Percentiles rank a stretch among this genome's conserved stretches.
Conservation (phyloP, 2,888 invertebrate species). For the Caenorhabditis virilis region DNA sequence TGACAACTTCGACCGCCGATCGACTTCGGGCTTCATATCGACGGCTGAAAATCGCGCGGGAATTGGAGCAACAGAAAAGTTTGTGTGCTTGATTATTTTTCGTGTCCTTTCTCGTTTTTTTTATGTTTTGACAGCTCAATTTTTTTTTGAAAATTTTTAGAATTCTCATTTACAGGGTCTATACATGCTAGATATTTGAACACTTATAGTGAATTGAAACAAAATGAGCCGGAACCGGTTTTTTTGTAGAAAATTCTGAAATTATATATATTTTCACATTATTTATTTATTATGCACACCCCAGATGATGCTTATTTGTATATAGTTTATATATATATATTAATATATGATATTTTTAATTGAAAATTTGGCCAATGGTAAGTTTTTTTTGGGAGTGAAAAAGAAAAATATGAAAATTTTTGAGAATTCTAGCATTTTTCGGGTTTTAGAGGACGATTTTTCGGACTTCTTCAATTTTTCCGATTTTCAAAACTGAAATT, state of each 20-base stretch:
- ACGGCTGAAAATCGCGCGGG: constrained; percentile 64
- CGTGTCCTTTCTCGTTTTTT: too few species aligned
- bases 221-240: too few species aligned
- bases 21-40: constrained; percentile 64
- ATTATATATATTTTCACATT: background rate
- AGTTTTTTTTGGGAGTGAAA: too few species aligned
- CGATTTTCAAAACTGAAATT: too few species aligned
- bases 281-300: constrained; percentile 2
- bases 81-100: constrained; percentile 32
- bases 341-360: too few species aligned
- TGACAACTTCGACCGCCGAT: constrained; percentile 65
- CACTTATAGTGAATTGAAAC: constrained; percentile 5
- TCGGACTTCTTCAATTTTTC: too few species aligned
- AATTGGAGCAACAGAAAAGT: constrained; percentile 66
- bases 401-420: too few species aligned
- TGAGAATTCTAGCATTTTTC: too few species aligned
- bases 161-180: constrained; percentile 1
- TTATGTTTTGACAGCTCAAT: too few species aligned
- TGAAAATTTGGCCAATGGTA: too few species aligned
- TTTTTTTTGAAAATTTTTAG: background rate
- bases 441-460: too few species aligned
- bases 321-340: constrained; percentile 10
- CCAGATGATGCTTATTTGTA: constrained; percentile 9
- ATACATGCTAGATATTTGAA: constrained; percentile 13
- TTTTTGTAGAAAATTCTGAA: background rate